Evolutionary conservation across 2,888 invertebrate species (phyloP), one percentile per base, ranked within the genome.

Genomic region (Ariolimax columbianus): DNA sequence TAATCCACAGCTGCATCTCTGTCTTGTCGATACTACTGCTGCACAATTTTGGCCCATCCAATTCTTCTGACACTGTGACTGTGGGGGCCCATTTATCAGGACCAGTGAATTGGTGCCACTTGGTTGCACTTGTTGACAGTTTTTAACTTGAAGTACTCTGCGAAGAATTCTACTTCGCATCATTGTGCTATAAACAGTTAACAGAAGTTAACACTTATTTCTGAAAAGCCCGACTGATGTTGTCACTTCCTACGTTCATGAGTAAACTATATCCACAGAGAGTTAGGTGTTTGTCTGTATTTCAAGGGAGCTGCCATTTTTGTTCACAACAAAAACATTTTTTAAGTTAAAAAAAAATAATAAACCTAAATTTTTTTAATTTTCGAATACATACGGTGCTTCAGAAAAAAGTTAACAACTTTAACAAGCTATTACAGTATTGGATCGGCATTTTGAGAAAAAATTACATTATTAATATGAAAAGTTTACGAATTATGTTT

Each of bases 1-100:
- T 14, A 73, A 23, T 23, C 59, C 51, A 80, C 66, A 75, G 23
- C 38, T 84, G 78, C 75, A 26, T 59, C n/a, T 43, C 51, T 66
- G 66, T 75, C 80, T 80, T 66, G 36, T 59, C 4, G 38, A 19
- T 1, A 66, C 17, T 1, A 55, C 26, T n/a, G 17, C 23, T 6
- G 66, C 14, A 66, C 38, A 72, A 72, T 72, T 26, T 38, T 38
- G 40, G 40, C 26, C 7, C 72, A 38, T 19, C 38, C 19, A 72
- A 40, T 26, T 40, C 26, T 38, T 72, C 26, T 72, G 38, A 38
- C 40, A 40, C 17, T 66, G 66, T 63, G 30, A 9, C 6, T 63
- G 63, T 30, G 30, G 14, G 7, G 33, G 17, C 33, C 66, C 33
- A 66, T 66, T 66, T 66, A 66, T 66, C 1, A 63, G 9, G 9